Base-by-base conservation (phyloP, 2,113 vertebrate genomes). In the Leuciscus idus region DNA sequence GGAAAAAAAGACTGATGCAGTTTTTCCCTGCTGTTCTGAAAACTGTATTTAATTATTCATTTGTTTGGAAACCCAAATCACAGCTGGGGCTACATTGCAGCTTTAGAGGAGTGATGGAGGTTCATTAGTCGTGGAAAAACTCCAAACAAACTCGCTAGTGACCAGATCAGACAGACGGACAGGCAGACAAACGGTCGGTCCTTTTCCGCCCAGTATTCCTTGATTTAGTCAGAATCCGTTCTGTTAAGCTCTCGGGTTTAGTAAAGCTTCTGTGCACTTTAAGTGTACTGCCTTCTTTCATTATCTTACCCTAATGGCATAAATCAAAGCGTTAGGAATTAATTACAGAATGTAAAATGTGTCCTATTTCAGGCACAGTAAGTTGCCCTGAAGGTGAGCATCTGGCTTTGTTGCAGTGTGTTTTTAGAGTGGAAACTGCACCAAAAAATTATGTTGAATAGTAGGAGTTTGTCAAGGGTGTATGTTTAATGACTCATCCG, bases 21-120 rank as follows among this genome's bases (percentile, higher is more conserved):
- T 75, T 59, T 84, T 78, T 68, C 55, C 64, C 62, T 87, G 89
- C 81, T 84, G 85, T 87, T 90, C 85, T 89, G 79, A 91, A 93
- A 91, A 90, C 72, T 84, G 73, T 77, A 81, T 87, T 93, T 33
- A 94, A 94, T 93, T 91, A 93, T 93, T 94, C 13, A 94, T 91
- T 86, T 89, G 89, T 92, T 92, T 91, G 89, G 90, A 92, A 90
- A 85, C 86, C 88, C 87, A 81, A 88, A 91, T 87, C 90, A 90
- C 89, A 91, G 88, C 89, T 92, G 91, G 89, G 62, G 89, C 88
- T 86, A 89, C 73, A 75, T 86, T 85, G 80, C 81, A 85, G 88
- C 89, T 89, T 73, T 76, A 85, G 89, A 88, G 64, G 33, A 81
- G 74, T 64, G 89, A 73, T 82, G 3, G 23, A 74, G 55, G 73